Evolutionary conservation across 2,888 invertebrate genomes (phyloP).

Genomic region (Sminthurinus aureus): DNA sequence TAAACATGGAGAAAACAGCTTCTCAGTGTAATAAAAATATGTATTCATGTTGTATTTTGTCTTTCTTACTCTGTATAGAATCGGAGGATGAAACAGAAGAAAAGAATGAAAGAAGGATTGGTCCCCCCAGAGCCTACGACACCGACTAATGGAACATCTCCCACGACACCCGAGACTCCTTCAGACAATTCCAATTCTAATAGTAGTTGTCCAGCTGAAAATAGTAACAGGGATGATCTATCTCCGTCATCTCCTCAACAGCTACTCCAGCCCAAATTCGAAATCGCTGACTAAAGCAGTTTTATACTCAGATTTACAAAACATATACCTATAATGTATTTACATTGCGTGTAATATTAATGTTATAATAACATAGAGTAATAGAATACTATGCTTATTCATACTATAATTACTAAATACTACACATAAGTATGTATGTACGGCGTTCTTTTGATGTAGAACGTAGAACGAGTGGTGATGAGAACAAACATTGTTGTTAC

Average conservation of each 20-base stretch:
- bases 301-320: conserved; percentile 10
- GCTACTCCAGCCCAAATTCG: conserved; percentile 34
- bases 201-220: conserved; percentile 55
- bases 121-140: conserved; percentile 70
- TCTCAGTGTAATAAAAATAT: conserved; percentile 14
- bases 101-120: conserved; percentile 92
- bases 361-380: too few relatives aligned
- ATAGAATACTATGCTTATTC: too few relatives aligned
- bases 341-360: too few relatives aligned
- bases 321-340: too few relatives aligned
- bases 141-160: conserved; percentile 64
- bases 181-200: conserved; percentile 58
- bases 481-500: too few relatives aligned
- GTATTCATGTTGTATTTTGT: conserved; percentile 88
- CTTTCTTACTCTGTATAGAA: conserved; percentile 74
- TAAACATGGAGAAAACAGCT: neutral
- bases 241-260: conserved; percentile 47
- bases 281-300: conserved; percentile 10
- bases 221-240: conserved; percentile 47
- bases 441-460: too few relatives aligned
- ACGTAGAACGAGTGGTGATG: too few relatives aligned
- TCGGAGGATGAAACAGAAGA: conserved; percentile 97
- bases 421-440: too few relatives aligned
- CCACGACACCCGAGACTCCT: conserved; percentile 62
- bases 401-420: too few relatives aligned